Evolutionary conservation across 2,113 vertebrate genomes (phyloP), one percentile per base, ranked within the genome.

Genomic region (Tympanuchus pallidicinctus): DNA sequence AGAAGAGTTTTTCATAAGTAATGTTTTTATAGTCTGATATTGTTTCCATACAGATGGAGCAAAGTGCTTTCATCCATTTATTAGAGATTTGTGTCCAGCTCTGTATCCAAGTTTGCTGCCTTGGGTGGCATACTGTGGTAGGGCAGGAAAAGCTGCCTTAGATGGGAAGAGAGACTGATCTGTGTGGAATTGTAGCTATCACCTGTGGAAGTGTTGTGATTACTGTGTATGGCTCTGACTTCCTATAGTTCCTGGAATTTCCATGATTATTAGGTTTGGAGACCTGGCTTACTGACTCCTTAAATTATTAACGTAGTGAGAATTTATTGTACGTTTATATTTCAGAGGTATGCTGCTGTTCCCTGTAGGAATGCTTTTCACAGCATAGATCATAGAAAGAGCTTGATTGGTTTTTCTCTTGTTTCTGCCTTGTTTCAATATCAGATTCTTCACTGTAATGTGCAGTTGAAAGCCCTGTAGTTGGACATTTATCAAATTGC

Each of bases 1-100:
- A 8, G 19, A 24, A 2, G 1, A 3, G 8, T 54, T 54, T 54
- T 54, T 27, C 4, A 4, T 21, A 30, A 79, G 47, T 8, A 36
- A 27, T 0, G 0, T 15, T 65, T 20, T 38, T 81, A 5, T 13
- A 47, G 18, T 32, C 28, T 69, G 40, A 13, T 25, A 8, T 56
- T 86, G 25, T 78, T 81, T 63, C 24, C 10, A 11, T 59, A 5
- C 70, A 52, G 3, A 82, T 10, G 5, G 4, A 76, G 69, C 2
- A 75, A 76, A 60, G 1, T 2, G 9, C 36, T 81, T 89, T 78
- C 11, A 40, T 45, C 6, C 2, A 3, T 21, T 8, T 30, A 4
- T 71, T 71, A 60, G 28, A 52, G 43, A 38, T 16, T 6, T 2
- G 13, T 52, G 12, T 8, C 3, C 43, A 45, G 19, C 32, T 71